Conservation (phyloP, 2,797 vertebrate genomes). For the Halcyon leucocephala region DNA sequence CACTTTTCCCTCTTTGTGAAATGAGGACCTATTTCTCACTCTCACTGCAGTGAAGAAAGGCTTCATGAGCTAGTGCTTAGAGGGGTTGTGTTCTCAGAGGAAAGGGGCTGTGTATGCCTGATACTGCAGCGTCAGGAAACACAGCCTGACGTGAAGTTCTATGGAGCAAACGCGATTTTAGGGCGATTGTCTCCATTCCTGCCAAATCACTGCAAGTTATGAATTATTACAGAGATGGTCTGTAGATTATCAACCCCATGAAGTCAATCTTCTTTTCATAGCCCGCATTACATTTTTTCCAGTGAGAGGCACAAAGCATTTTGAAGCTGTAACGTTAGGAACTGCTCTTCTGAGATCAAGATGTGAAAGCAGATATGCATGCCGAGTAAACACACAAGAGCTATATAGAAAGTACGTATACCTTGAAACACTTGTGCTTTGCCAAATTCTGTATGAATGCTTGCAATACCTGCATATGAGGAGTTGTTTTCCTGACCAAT, state of each 20-base stretch:
- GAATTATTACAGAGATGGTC: neutral
- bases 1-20: neutral
- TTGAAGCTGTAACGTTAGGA: neutral
- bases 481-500: neutral
- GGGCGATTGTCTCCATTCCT: neutral
- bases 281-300: neutral
- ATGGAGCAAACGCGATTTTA: neutral
- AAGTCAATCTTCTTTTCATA: neutral
- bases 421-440: neutral
- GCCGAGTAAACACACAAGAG: neutral
- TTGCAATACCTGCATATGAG: neutral
- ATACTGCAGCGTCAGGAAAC: neutral
- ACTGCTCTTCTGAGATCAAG: neutral
- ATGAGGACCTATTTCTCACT: neutral
- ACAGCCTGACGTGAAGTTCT: neutral
- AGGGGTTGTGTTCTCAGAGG: neutral
- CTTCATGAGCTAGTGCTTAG: neutral
- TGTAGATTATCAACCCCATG: neutral
- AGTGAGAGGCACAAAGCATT: neutral
- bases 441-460: neutral
- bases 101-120: neutral
- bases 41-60: neutral
- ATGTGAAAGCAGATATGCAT: neutral
- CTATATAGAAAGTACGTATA: neutral
- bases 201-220: neutral